A percentile compares a stretch with the other conserved stretches of the same genome.
Evolutionary conservation across 2,113 vertebrate species (phyloP).

Genomic region (Ailuropoda melanoleuca): DNA sequence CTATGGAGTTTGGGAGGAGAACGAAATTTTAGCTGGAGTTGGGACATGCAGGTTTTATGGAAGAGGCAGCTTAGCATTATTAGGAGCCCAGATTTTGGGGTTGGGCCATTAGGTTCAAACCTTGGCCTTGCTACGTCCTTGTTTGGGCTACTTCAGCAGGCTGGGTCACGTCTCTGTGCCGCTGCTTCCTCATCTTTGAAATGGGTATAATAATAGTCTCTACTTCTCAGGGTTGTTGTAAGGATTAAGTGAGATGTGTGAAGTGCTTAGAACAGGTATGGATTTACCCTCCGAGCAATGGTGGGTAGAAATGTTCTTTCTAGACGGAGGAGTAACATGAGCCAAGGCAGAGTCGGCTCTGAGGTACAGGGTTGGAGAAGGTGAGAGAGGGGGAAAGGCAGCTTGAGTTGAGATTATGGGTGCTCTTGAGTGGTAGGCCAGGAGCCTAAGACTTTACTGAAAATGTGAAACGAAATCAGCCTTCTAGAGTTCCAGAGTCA

Average conservation of each 20-base stretch:
- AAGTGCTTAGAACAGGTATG: not conserved
- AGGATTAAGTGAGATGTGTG: not conserved
- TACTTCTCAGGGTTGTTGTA: not conserved
- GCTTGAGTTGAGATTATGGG: too few relatives aligned
- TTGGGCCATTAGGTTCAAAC: not conserved
- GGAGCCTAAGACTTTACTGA: not conserved
- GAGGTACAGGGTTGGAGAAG: not conserved
- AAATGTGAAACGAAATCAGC: not conserved
- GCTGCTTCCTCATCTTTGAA: not conserved
- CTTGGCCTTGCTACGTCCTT: not conserved
- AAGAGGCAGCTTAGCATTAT: not conserved
- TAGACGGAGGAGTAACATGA: too few relatives aligned
- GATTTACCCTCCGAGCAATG: not conserved
- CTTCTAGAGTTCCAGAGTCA: not conserved
- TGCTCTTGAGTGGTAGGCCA: not conserved
- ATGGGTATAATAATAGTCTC: not conserved
- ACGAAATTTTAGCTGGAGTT: not conserved
- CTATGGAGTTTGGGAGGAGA: not conserved
- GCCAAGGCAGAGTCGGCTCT: not conserved
- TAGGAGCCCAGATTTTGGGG: not conserved
- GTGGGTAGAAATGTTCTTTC: not conserved
- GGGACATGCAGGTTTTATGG: not conserved
- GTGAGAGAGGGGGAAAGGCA: not conserved
- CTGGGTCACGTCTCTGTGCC: not conserved
- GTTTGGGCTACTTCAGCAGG: not conserved